Evolutionary conservation across 2,113 vertebrate genomes (phyloP), one percentile per base, ranked within the genome.

Genomic region (Electrona antarctica): DNA sequence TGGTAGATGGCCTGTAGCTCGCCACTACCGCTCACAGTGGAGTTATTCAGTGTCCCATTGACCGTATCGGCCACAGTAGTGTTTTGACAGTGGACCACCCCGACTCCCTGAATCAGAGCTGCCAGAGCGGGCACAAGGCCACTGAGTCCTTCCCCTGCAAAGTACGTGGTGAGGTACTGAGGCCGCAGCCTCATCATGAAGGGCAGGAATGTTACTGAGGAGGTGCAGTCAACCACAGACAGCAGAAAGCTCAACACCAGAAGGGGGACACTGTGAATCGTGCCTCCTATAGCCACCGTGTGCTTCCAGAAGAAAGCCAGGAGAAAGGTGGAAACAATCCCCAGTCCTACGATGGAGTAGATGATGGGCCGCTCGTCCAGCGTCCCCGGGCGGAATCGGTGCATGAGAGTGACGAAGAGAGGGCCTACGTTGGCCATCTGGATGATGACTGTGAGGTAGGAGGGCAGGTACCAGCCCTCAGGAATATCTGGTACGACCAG

Each of bases 181-280:
- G 94, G 87, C 13, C 81, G 81, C 41, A 96, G 90, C 6, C 84
- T 86, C 89, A 91, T 94, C 95, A 96, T 95, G 86, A 95, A 96
- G 45, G 95, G 95, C 46, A 96, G 86, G 78, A 96, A 96, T 48
- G 95, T 96, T 61, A 96, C 95, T 0, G 95, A 96, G 10, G 94
- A 95, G 33, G 95, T 96, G 83, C 95, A 96, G 93, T 96, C 95
- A 63, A 95, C 94, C 64, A 95, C 85, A 1, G 94, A 93, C 3
- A 96, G 90, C 74, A 94, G 91, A 74, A 95, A 95, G 67, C 93
- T 90, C 28, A 95, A 87, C n/a, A 77, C 57, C 57, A 96, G 86
- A 41, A 96, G 85, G 7, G 94, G 89, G 1, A 91, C 86, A 51
- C 95, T 95, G 74, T 80, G 92, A 13, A 3, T 3, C 0, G 78